A percentile compares a stretch with the other conserved stretches of the same genome.
Evolutionary conservation across 2,888 invertebrate genomes (phyloP).

Genomic region (Plebejus anna): DNA sequence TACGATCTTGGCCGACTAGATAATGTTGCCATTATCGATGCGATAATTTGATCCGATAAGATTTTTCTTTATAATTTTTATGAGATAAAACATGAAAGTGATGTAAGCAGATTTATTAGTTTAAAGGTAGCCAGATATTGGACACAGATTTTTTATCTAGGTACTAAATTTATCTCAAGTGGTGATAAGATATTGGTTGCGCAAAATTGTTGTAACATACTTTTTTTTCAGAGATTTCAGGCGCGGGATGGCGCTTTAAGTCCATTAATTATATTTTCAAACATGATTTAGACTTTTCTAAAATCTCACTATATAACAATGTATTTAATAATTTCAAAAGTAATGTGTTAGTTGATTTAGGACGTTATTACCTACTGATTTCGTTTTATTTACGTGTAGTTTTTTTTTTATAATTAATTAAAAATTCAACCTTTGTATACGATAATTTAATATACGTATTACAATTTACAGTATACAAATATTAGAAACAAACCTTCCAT

Average conservation of each 20-base stretch:
- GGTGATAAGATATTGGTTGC: neutral
- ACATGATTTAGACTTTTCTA: neutral
- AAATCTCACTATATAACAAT: neutral
- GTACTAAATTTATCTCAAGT: neutral
- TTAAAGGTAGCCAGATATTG: neutral
- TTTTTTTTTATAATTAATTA: no score
- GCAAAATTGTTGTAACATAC: neutral
- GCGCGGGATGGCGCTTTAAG: neutral
- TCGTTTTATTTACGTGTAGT: no score
- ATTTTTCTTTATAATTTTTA: neutral
- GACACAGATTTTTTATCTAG: neutral
- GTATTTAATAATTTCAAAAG: no score
- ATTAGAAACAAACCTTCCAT: no score
- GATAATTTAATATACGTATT: no score
- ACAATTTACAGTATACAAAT: no score
- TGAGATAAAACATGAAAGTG: neutral
- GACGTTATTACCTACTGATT: no score
- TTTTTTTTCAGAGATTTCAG: neutral
- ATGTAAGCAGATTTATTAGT: neutral
- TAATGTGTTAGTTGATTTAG: no score
- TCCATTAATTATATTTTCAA: neutral
- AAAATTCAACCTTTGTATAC: no score
- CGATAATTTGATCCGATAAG: slow-evolving; percentile 31
- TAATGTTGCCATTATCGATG: slow-evolving; percentile 37
- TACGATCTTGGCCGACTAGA: slow-evolving; percentile 35